These are phyloP conservation scores for Leuciscus waleckii DNA, from an alignment of 2,797 vertebrate genomes.

Conservation along the genomic window DNA sequence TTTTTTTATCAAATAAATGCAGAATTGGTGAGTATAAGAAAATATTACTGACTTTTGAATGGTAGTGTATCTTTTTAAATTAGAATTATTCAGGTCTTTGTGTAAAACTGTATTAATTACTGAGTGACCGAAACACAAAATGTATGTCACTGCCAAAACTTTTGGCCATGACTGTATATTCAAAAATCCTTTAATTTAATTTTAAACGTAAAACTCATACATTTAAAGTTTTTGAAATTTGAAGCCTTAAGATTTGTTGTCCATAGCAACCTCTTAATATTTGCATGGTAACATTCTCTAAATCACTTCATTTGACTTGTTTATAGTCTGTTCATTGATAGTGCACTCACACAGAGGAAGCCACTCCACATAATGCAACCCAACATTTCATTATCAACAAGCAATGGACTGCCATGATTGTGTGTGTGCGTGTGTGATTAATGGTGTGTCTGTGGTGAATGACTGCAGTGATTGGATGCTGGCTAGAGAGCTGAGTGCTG, in stretches of 20 bases:
- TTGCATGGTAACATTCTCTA: neutral
- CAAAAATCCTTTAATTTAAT: neutral
- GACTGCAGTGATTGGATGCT: conserved; percentile 49
- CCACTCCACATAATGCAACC: conserved; percentile 48
- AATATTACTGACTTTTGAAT: neutral
- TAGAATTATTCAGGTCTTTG: neutral
- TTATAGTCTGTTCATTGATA: conserved; percentile 37
- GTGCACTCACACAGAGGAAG: conserved; percentile 37
- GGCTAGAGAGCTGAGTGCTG: conserved; percentile 23
- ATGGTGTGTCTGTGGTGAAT: conserved; percentile 51
- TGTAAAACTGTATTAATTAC: neutral
- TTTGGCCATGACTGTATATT: neutral
- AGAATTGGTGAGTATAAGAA: neutral
- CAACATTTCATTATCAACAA: conserved; percentile 52
- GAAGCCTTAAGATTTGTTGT: neutral
- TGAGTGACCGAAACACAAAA: neutral
- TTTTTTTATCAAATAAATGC: too few species aligned
- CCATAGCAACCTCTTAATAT: neutral
- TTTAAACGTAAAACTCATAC: neutral
- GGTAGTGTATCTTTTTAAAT: neutral
- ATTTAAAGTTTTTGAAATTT: neutral
- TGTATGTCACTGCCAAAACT: neutral
- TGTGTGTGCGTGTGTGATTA: conserved; percentile 46
- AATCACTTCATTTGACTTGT: conserved; percentile 1
- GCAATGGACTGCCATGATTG: conserved; percentile 30